Evolutionary conservation across 2,797 vertebrate genomes (phyloP).

Genomic region (Cynodonichthys magdalenae): DNA sequence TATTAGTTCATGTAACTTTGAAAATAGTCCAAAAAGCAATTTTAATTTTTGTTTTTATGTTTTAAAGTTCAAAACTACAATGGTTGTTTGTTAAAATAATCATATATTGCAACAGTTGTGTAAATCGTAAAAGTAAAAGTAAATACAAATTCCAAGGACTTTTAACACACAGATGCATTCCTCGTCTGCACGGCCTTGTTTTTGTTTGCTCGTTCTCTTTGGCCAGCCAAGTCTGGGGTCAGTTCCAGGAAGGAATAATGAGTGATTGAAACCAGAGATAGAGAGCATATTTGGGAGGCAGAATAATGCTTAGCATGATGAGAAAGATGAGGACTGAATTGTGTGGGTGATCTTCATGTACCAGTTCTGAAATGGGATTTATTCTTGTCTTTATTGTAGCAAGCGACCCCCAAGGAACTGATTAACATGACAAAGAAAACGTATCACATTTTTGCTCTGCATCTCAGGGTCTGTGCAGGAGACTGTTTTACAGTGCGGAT

Average conservation of each 20-base stretch:
- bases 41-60: neutral
- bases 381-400: constrained; percentile 48
- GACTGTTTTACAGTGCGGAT: constrained; percentile 25
- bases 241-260: constrained; percentile 24
- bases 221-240: constrained; percentile 26
- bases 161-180: constrained; percentile 26
- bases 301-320: constrained; percentile 31
- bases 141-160: constrained; percentile 1
- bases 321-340: constrained; percentile 27
- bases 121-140: neutral
- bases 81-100: neutral
- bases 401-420: constrained; percentile 55
- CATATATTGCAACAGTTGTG: neutral
- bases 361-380: constrained; percentile 48
- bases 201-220: constrained; percentile 34
- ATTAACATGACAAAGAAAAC: constrained; percentile 71
- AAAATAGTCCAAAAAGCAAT: neutral
- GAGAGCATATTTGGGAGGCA: constrained; percentile 32
- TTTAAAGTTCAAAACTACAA: neutral
- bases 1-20: neutral
- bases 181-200: constrained; percentile 17
- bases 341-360: constrained; percentile 45
- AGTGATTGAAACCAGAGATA: constrained; percentile 6
- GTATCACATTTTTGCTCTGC: constrained; percentile 35
- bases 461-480: constrained; percentile 15